Evolutionary conservation across 1,140 invertebrate genomes (phyloP), one percentile per base, ranked within the genome.

Genomic region (Drosophila arizonae): DNA sequence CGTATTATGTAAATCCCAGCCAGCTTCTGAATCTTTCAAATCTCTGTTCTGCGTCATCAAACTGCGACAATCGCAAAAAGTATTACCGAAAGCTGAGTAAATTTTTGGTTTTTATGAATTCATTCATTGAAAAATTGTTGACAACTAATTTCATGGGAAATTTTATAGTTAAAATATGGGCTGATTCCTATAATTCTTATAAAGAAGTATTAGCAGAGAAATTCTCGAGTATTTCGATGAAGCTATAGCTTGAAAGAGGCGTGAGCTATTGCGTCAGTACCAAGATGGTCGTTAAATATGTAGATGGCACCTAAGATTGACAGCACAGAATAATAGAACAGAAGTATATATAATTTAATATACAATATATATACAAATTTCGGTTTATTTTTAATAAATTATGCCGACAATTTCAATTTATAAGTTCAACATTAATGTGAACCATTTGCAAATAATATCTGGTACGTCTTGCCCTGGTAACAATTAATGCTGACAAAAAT

Each of bases 401-500:
- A 17, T 58, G 24, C 9, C 41, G 26, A 21, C 28, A 45, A 46
- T 30, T 21, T 28, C 8, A 57, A 57, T 26, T 57, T 43, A 33
- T n/a, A 51, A 51, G 43, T 36, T 56, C 41, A 46, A 13, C 45
- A 56, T 30, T 55, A 70, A 33, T 66, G 60, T 46, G 28, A 39
- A 57, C 10, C 48, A 50, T 50, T 30, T 36, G 9, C 30, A 52
- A 8, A 52, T 28, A 4, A n/a, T 48, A 45, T 66, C n/a, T 24
- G 28, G 36, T 13, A 21, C 33, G 15, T 54, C 55, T 36, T 21
- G 30, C 64, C 70, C 64, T 72, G 56, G 55, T 61, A 72, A 72
- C 64, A 68, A 43, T 15, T 17, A 11, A 11, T 10, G 17, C 50
- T 61, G 30, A 54, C 43, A 17, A 57, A 36, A 68, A 41, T 4